Evolutionary conservation across 1,140 invertebrate genomes (phyloP).

Genomic region (Pseudomyrmex flavicornis): DNA sequence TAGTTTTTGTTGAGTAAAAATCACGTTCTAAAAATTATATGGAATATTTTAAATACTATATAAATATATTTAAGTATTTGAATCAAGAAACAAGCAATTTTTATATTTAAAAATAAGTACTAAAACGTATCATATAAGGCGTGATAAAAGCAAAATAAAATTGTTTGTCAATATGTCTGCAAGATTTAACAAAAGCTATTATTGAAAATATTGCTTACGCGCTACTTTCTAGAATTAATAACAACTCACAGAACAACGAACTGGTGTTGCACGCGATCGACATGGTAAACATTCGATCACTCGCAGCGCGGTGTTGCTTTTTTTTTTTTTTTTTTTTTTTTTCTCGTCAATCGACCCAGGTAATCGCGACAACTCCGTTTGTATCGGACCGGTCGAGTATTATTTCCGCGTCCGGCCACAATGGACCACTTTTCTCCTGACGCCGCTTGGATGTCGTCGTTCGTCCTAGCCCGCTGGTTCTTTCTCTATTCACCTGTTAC

Average conservation of each 20-base stretch:
- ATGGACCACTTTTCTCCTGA: constrained; percentile 51
- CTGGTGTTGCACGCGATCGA: constrained; percentile 3
- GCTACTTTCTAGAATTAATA: neutral
- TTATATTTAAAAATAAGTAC: neutral
- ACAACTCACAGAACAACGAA: constrained; percentile 9
- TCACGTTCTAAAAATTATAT: neutral
- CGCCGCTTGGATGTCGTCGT: constrained; percentile 8
- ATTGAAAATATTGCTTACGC: neutral
- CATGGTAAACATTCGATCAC: constrained; percentile 21
- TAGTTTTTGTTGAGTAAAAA: too few species aligned
- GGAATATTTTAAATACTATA: too few species aligned
- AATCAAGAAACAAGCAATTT: neutral
- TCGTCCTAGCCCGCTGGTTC: neutral
- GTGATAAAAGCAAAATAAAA: neutral
- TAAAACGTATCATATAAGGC: neutral
- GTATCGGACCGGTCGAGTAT: constrained; percentile 28
- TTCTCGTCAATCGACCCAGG: constrained; percentile 28
- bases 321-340: constrained; percentile 31
- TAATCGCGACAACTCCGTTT: constrained; percentile 30
- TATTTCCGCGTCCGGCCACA: constrained; percentile 43
- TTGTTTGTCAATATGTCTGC: neutral
- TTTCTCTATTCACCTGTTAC: constrained; percentile 10
- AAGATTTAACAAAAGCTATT: neutral
- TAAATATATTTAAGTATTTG: neutral
- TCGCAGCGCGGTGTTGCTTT: neutral